Evolutionary conservation across 2,113 vertebrate species (phyloP).

Genomic region (Corythoichthys intestinalis): DNA sequence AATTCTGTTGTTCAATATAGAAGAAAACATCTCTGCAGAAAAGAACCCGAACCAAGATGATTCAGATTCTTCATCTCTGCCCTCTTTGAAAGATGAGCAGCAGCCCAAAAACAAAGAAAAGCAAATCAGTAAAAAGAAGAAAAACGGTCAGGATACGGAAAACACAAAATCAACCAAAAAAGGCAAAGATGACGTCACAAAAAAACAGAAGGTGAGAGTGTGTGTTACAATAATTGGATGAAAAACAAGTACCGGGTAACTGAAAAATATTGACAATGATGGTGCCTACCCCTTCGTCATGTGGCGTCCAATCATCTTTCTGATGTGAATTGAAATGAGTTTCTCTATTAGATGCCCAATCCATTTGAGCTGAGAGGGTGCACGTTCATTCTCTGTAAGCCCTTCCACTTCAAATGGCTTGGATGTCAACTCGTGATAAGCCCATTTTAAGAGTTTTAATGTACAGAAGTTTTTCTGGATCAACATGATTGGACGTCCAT

Average conservation of each 20-base stretch:
- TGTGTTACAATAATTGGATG: neutral
- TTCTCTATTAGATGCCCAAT: too few species aligned
- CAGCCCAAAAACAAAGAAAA: slow-evolving; percentile 4
- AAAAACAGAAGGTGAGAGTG: slow-evolving; percentile 50
- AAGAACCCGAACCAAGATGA: slow-evolving; percentile 24
- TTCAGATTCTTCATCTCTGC: slow-evolving; percentile 64
- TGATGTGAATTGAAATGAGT: too few species aligned
- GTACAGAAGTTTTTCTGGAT: too few species aligned
- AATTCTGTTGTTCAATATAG: slow-evolving; percentile 10
- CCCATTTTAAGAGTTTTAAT: too few species aligned
- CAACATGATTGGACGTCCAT: too few species aligned
- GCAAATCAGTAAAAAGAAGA: neutral
- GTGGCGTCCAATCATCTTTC: too few species aligned
- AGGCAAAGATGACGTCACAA: slow-evolving; percentile 1
- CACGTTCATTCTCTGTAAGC: too few species aligned
- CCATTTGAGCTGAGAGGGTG: too few species aligned
- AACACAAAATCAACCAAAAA: neutral
- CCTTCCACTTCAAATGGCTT: too few species aligned
- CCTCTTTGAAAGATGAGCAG: slow-evolving; percentile 61
- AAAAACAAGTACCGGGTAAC: neutral
- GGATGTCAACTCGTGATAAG: too few species aligned
- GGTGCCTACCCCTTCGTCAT: neutral
- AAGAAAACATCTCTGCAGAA: slow-evolving; percentile 11
- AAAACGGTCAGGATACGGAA: neutral
- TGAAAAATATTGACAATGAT: neutral